phyloP scores from a whole-genome alignment of 2,797 vertebrate species.

The Thunnus albacares region DNA sequence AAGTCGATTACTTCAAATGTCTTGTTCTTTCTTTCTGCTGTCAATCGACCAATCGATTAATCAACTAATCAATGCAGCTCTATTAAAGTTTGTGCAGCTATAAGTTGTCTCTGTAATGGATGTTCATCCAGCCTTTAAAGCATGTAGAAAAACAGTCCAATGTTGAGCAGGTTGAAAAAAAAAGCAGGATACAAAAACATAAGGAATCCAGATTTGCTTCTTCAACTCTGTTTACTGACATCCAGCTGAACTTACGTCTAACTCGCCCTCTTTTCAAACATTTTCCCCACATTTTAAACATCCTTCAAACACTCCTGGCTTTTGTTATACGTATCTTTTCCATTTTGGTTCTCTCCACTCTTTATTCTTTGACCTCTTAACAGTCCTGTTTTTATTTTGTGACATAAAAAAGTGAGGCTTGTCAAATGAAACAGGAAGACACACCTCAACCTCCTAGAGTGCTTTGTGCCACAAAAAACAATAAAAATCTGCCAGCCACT shows the following conservation, averaged over 20 bases:
- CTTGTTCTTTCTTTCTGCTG: no score
- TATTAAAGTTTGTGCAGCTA: not conserved
- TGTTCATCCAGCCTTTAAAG: not conserved
- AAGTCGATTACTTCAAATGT: not conserved
- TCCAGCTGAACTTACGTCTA: constrained; percentile 6
- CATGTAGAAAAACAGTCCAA: not conserved
- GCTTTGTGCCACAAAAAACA: constrained; percentile 39
- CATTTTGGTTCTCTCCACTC: constrained; percentile 2
- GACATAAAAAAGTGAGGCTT: constrained; percentile 32
- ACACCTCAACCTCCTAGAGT: constrained; percentile 35
- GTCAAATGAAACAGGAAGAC: constrained; percentile 63
- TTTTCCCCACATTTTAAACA: constrained; percentile 16
- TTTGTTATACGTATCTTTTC: constrained; percentile 1
- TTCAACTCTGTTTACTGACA: constrained; percentile 17
- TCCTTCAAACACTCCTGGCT: not conserved
- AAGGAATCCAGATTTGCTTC: not conserved
- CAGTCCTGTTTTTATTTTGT: constrained; percentile 29
- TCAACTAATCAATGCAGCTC: no score
- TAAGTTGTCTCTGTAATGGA: not conserved
- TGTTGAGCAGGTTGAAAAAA: not conserved
- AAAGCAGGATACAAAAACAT: no score
- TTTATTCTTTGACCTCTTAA: constrained; percentile 19
- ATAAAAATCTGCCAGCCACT: constrained; percentile 22
- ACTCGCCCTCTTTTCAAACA: not conserved
- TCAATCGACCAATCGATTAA: no score